These are phyloP conservation scores for Brachionichthys hirsutus DNA, from an alignment of 2,113 vertebrate genomes.

Conservation along the genomic window DNA sequence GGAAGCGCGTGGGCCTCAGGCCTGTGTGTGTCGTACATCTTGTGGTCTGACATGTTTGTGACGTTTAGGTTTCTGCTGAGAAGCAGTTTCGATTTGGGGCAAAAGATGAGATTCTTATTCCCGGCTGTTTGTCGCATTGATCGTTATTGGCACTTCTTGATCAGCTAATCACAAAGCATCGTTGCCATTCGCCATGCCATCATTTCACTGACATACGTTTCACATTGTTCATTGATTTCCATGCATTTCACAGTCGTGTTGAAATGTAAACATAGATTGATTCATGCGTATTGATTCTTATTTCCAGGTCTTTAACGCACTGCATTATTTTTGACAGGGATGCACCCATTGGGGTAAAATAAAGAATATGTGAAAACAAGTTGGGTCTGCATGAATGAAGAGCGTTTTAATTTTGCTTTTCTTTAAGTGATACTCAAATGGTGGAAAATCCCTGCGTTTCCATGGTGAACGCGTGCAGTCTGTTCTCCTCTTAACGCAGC, in stretches of 20 bases:
- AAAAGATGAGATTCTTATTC: not conserved
- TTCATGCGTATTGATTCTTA: conserved; percentile 18
- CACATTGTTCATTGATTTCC: not conserved
- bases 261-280: not conserved
- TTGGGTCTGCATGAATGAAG: conserved; percentile 18
- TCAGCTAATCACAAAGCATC: conserved; percentile 23
- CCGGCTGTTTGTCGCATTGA: conserved; percentile 11
- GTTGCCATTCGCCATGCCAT: conserved; percentile 41
- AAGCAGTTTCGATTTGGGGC: conserved; percentile 5
- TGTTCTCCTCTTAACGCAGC: conserved; percentile 10
- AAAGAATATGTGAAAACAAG: conserved; percentile 22
- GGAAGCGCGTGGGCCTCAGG: no score
- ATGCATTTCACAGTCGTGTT: not conserved
- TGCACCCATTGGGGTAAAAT: conserved; percentile 8
- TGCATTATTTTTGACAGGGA: conserved; percentile 13
- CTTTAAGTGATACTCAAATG: conserved; percentile 4
- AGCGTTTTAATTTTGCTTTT: conserved; percentile 10
- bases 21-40: conserved; percentile 55
- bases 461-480: conserved; percentile 23
- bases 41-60: conserved; percentile 56
- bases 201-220: conserved; percentile 21
- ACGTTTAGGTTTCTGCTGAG: conserved; percentile 39
- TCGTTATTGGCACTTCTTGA: conserved; percentile 17
- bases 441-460: conserved; percentile 17
- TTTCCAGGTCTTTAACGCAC: not conserved